Evolutionary conservation across 2,888 invertebrate genomes (phyloP), one percentile per base, ranked within the genome.

Genomic region (Ochropacha duplaris): DNA sequence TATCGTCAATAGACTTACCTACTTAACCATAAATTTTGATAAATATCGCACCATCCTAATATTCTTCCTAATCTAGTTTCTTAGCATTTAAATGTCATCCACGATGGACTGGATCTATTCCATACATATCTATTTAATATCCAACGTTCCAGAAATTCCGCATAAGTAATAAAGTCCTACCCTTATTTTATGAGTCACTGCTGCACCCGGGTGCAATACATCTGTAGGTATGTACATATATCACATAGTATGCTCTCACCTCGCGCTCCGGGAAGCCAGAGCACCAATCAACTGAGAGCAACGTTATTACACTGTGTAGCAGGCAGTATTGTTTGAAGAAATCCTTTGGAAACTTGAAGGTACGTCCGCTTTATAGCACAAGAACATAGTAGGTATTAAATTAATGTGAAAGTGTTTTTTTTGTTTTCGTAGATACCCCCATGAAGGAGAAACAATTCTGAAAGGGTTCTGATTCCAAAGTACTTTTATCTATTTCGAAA

Each of bases 271-370:
- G 26, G 16, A 44, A 57, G 26, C 51, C 49, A 49, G 54, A 57
- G 59, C 52, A 57, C 52, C 61, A 64, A 61, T 59, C 59, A 59
- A 66, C 59, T 61, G 69, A 74, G 63, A 71, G 69, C 66, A 67
- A 66, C 59, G 60, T 54, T 62, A 56, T 68, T 71, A 65, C 56
- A 55, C 62, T 60, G 59, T 54, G 64, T 64, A 65, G 59, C 58
- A 49, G 54, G 58, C 55, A 58, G 49, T 22, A 34, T 22, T 34
- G 16, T 31, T 22, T 14, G n/a, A 49, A 50, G 34, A 54, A 9
- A 1, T 19, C 44, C 19, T 44, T 44, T 44, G 44, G 8, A 44
- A 39, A 44, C 16, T 19, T 9, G 0, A 44, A 19, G n/a, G 19
- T 44, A n/a, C 19, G 16, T n/a, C n/a, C n/a, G 36, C n/a, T 36